Conservation (phyloP, 2,797 vertebrate species). For the Amblyopsis hoosieri region DNA sequence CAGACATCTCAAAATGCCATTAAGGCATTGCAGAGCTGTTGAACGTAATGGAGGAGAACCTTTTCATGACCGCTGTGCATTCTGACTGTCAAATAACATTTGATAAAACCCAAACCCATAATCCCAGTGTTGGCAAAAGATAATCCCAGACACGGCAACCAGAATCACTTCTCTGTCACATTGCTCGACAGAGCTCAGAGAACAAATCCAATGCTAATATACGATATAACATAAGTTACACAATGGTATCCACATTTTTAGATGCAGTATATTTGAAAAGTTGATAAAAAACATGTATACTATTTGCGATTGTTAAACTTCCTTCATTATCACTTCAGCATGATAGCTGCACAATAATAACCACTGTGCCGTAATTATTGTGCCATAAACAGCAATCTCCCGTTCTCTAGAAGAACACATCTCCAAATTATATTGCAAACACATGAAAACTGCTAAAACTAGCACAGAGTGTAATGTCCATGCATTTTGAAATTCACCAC, state of each 20-base stretch:
- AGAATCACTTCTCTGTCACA: slow-evolving; percentile 27
- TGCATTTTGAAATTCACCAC: too few species aligned
- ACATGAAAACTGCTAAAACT: too few species aligned
- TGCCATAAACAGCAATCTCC: too few species aligned
- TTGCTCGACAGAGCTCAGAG: slow-evolving; percentile 21
- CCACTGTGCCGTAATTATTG: too few species aligned
- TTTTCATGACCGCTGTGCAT: slow-evolving; percentile 28
- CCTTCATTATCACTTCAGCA: too few species aligned
- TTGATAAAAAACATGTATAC: too few species aligned
- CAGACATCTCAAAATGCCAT: background rate
- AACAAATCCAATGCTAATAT: background rate
- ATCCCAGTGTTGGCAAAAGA: slow-evolving; percentile 59
- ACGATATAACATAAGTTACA: background rate
- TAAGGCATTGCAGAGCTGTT: background rate
- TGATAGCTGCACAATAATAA: too few species aligned
- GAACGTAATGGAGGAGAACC: slow-evolving; percentile 14
- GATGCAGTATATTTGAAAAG: too few species aligned
- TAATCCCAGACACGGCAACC: slow-evolving; percentile 39
- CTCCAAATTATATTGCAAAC: too few species aligned
- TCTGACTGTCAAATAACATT: slow-evolving; percentile 42
- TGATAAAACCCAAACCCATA: slow-evolving; percentile 26
- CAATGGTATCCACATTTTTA: background rate
- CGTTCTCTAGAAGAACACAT: too few species aligned
- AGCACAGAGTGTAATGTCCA: too few species aligned
- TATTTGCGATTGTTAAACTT: too few species aligned